Evolutionary conservation across 1,140 invertebrate genomes (phyloP), one percentile per base, ranked within the genome.

Genomic region (Galleria mellonella): DNA sequence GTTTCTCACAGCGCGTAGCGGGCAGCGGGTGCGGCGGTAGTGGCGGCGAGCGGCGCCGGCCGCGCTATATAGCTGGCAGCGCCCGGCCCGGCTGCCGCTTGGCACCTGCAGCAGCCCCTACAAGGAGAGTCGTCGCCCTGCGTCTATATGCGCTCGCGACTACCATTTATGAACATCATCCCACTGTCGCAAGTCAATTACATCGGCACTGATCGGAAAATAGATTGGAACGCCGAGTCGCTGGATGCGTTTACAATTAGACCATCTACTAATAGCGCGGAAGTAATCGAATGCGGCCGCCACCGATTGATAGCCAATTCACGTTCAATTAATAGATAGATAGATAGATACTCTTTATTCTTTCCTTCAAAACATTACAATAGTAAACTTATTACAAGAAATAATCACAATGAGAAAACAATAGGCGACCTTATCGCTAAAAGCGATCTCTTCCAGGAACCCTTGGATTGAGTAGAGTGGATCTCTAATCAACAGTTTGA

Each of bases 141-240:
- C 40, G 23, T 12, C 33, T 8, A n/a, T 14, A 12, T 37, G 38
- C 53, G 38, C 28, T 9, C 45, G 29, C 48, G 50, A 53, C 59
- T 62, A 51, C 59, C 59, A 62, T 57, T 57, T 57, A 62, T 54
- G 58, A 53, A 12, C 54, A 62, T 62, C 54, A 37, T 35, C 9
- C 27, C 17, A 12, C 30, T 32, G 2, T 23, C 17, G 28, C 12
- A 13, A 13, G 44, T 14, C 32, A 42, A 42, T 32, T 42, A n/a
- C 39, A 42, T 32, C 39, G 39, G 15, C 35, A 37, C 35, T 30
- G 39, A 42, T 42, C 30, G 14, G n/a, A 42, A 42, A 42, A 42
- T 42, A 42, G 39, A 42, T 42, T 32, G 4, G 29, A 42, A 9
- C 32, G 2, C 1, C 13, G 11, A 17, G 14, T 23, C 17, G 17